phyloP scores from a whole-genome alignment of 1,140 invertebrate species.

The Melitaea cinxia region DNA sequence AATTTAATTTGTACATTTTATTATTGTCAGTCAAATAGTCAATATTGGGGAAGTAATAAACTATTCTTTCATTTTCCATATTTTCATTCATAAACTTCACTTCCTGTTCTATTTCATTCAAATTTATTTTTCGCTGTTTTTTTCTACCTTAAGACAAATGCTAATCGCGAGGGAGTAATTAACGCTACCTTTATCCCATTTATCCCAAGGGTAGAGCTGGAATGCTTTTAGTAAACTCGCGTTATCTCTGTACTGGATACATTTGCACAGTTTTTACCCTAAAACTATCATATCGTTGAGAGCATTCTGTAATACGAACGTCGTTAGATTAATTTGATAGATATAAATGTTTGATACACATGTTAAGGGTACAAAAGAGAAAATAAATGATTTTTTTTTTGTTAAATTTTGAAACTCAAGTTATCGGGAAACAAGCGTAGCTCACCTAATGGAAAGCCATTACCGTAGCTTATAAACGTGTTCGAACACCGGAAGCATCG shows the following conservation, averaged over 20 bases:
- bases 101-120: neutral
- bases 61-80: no score
- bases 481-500: no score
- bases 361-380: neutral
- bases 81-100: no score
- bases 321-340: neutral
- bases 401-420: no score
- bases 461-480: no score
- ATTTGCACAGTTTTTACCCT: neutral
- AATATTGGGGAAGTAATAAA: no score
- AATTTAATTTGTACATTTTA: no score
- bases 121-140: neutral
- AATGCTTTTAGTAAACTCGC: conserved; percentile 60
- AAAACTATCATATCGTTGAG: neutral
- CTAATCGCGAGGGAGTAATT: conserved; percentile 37
- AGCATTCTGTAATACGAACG: neutral
- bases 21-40: no score
- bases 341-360: neutral
- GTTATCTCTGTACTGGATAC: conserved; percentile 9
- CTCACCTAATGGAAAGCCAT: no score
- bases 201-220: conserved; percentile 38
- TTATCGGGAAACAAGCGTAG: no score
- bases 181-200: conserved; percentile 40
- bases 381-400: no score
- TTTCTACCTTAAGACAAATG: neutral